Percentiles rank a stretch among this genome's conserved stretches.
These are phyloP conservation scores for Stomatorhinus walkeri DNA, from an alignment of 2,797 vertebrate genomes.

Conservation along the genomic window DNA sequence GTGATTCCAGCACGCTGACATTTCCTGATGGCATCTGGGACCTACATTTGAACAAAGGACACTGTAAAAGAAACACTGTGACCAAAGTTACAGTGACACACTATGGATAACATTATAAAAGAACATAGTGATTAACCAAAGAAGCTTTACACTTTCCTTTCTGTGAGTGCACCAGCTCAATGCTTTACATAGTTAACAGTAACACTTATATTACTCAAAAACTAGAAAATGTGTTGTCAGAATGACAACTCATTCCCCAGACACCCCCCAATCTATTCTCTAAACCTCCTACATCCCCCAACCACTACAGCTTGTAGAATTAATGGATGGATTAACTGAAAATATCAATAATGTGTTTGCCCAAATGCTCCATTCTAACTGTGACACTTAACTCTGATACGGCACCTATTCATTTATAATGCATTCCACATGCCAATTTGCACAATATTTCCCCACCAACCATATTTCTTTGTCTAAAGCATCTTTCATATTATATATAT, in stretches of 20 bases:
- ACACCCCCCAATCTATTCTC: no score
- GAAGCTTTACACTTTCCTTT: not conserved
- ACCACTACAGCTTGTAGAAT: no score
- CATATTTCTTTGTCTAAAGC: not conserved
- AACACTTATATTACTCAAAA: not conserved
- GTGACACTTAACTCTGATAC: no score
- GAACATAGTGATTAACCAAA: not conserved
- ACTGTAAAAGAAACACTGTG: not conserved
- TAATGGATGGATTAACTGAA: no score
- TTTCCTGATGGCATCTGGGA: slow-evolving; percentile 92
- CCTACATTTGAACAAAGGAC: slow-evolving; percentile 50
- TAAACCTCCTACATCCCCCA: no score
- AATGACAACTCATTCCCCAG: not conserved
- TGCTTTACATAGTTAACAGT: not conserved
- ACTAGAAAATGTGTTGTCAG: not conserved
- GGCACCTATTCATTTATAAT: not conserved
- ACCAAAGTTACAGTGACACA: not conserved
- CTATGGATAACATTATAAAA: not conserved
- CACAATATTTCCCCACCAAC: not conserved
- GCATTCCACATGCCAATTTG: not conserved
- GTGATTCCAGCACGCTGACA: slow-evolving; percentile 97
- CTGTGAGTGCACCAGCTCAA: not conserved
- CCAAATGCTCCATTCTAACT: no score
- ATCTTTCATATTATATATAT: not conserved
- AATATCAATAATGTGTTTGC: no score